Base-by-base conservation (phyloP, 2,113 vertebrate species). In the Saguinus midas region DNA sequence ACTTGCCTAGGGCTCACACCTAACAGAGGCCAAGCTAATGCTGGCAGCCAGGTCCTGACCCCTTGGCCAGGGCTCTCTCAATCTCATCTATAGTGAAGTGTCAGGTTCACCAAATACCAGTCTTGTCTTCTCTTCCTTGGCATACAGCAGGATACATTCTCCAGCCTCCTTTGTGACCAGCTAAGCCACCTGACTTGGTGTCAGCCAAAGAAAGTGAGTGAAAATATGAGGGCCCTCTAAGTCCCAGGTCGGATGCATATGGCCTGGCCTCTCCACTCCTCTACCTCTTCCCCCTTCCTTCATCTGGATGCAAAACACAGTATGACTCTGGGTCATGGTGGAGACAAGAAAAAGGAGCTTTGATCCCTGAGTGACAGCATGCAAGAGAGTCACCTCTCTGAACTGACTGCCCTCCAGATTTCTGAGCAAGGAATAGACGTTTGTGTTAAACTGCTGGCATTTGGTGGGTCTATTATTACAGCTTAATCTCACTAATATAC, bases 241-340 rank as follows among this genome's bases (percentile, higher is more conserved):
- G 66, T 20, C 21, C 61, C 0, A 55, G 20, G 37, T 8, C 80
- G n/a, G 8, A 13, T 32, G 8, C 61, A 0, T 1, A 9, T 0
- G 8, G 55, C 20, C 37, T 48, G 3, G 4, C 18, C 48, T 43
- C 70, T 64, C 32, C 6, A 45, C 8, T 43, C 52, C n/a, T 50
- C n/a, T 12, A 0, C 37, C 1, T 23, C 70, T 16, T 16, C 14
- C 8, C 2, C 17, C 23, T 6, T 13, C 58, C 18, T 4, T 16
- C 37, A 45, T 8, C 73, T 12, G 29, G 13, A 27, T 11, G 10
- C 57, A 68, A 57, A 55, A 58, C 40, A 13, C 25, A 23, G 4
- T 7, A 27, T 35, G 52, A 13, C 7, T 32, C 4, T 20, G 37
- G 37, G 70, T 48, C n/a, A 9, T 1, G 7, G 8, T 3, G 27